These are phyloP conservation scores for Halesus radiatus DNA, from an alignment of 1,140 invertebrate species.

Conservation along the genomic window DNA sequence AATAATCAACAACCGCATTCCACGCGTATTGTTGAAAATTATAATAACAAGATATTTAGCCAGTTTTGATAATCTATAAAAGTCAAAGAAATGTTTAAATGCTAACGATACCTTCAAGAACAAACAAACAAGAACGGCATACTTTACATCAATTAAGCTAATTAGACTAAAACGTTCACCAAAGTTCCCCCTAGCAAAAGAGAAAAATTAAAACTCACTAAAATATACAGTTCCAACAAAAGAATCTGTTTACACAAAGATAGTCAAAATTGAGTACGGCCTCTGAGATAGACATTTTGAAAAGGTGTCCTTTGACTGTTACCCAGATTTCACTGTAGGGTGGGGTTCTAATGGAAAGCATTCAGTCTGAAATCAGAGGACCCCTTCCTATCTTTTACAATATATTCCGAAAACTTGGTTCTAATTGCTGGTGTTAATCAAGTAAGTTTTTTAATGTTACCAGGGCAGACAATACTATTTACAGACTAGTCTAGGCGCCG, in stretches of 20 bases:
- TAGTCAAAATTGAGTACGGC: too few species aligned
- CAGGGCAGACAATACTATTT: constrained; percentile 10
- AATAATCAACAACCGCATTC: too few species aligned
- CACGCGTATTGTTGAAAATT: too few species aligned
- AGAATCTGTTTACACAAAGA: too few species aligned
- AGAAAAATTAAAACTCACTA: too few species aligned
- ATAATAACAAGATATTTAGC: too few species aligned
- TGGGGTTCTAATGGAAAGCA: neutral
- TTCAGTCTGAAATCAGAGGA: constrained; percentile 6
- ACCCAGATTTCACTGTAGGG: neutral
- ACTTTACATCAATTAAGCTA: constrained; percentile 17
- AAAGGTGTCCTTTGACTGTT: too few species aligned
- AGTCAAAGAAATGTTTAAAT: neutral
- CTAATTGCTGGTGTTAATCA: constrained; percentile 32
- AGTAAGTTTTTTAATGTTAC: constrained; percentile 21
- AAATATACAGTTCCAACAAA: neutral
- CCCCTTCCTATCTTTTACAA: neutral
- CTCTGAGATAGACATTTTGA: too few species aligned
- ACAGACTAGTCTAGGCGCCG: constrained; percentile 18
- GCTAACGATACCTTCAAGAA: neutral
- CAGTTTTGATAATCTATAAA: neutral
- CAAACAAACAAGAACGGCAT: neutral
- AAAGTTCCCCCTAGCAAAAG: neutral
- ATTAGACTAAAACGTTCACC: constrained; percentile 19
- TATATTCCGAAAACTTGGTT: constrained; percentile 11